Evolutionary conservation across 2,888 invertebrate genomes (phyloP), one percentile per base, ranked within the genome.

Genomic region (Dascillus cervinus): DNA sequence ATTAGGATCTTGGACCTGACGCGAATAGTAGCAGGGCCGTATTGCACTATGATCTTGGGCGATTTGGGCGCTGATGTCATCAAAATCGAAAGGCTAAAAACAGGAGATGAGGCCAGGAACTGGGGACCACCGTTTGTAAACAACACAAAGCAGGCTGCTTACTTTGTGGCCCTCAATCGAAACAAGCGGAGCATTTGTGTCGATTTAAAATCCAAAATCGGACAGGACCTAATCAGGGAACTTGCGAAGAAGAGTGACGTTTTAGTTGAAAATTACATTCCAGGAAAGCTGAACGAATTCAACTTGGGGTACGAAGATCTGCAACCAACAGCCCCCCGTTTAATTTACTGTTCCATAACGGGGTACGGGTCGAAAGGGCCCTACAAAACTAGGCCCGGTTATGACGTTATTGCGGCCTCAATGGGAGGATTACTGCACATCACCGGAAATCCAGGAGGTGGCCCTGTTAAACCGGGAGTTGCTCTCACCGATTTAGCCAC

Each of bases 371-470:
- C 79, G 1, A 69, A 72, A 13, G 96, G 97, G 0, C 94, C 92
- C 0, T 95, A 94, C 64, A 69, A 75, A 2, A 71, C 74, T 11
- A 78, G 83, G 47, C 89, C 92, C n/a, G 97, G 97, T 46, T 96
- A 94, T 64, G 97, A 97, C 67, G 90, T 92, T 0, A 89, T 97
- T 46, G 94, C 92, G 1, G 82, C 92, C 8, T 95, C 94, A 0
- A 72, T 91, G 49, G 95, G 92, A 3, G 96, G 97, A 0, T 67
- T 96, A 0, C 53, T 96, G 12, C 79, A 90, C 54, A 82, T 89
- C 12, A 97, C 97, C 0, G 97, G 97, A 0, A 80, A 87, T 26
- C 70, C 70, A 46, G 67, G 79, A 49, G 90, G 92, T 0, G 80
- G 79, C 21, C 95, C 96, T 0, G 84, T 85, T 39, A 94, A 95